These are phyloP conservation scores for Myotis myotis DNA, from an alignment of 2,797 vertebrate genomes.

Conservation along the genomic window DNA sequence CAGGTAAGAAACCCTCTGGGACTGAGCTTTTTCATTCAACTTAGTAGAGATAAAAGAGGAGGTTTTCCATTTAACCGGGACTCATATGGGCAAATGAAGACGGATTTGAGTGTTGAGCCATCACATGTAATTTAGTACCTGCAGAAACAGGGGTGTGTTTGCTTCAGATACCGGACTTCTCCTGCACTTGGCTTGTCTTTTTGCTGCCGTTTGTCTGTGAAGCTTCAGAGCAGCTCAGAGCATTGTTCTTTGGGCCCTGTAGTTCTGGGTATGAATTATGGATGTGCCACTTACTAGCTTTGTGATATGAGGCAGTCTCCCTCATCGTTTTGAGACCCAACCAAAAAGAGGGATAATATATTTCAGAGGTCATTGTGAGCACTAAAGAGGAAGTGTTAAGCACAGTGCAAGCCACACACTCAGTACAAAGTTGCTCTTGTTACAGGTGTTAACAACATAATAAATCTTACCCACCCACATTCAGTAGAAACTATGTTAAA, in stretches of 20 bases:
- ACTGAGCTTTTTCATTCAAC: neutral
- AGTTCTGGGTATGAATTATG: neutral
- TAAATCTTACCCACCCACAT: neutral
- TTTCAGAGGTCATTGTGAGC: neutral
- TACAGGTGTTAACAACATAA: neutral
- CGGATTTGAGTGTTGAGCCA: neutral
- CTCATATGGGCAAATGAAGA: neutral
- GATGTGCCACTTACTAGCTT: neutral
- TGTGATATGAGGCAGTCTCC: neutral
- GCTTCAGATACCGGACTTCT: neutral
- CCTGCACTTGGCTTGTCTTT: neutral
- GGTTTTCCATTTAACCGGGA: neutral
- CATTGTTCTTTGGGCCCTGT: neutral
- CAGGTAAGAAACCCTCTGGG: slow-evolving; percentile 87
- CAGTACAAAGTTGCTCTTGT: neutral
- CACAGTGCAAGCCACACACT: neutral
- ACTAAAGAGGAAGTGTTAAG: neutral
- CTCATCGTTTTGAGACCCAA: neutral
- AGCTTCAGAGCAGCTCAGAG: neutral
- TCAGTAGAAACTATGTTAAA: neutral
- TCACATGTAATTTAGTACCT: neutral
- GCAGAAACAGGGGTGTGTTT: neutral
- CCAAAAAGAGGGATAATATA: neutral
- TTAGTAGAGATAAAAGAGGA: neutral
- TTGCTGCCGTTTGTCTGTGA: neutral